Evolutionary conservation across 2,113 vertebrate species (phyloP), one percentile per base, ranked within the genome.

Genomic region (Nycticebus coucang): DNA sequence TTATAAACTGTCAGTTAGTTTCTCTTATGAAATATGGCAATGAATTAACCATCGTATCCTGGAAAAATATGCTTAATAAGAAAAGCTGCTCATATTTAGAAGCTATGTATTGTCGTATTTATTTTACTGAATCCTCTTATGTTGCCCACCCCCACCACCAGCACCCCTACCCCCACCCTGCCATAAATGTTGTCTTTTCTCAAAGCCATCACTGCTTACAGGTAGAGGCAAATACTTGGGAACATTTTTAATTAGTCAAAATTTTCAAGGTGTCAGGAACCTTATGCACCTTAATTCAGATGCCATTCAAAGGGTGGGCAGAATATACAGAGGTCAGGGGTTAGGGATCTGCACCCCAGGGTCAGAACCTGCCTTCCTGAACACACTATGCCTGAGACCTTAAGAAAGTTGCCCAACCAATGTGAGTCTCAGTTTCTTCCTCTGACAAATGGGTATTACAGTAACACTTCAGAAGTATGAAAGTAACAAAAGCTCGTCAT

Each of bases 11-110:
- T 97, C 93, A 97, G 97, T 98, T 97, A 96, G 17, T 66, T 97
- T 71, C 77, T 96, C n/a, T 97, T 95, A 97, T 97, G 97, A 98
- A 98, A 95, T 92, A 96, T 93, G 96, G 96, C 90, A 95, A 85
- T 97, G 88, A 97, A 97, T 96, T 98, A 91, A 74, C 91, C 77
- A 0, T 41, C 69, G 69, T 90, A 95, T 91, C 84, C 83, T 97
- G 93, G 94, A 87, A 90, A 97, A 97, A 93, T 24, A 85, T 10
- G 81, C 57, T 95, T 95, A 87, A 86, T 78, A 64, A 93, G 87
- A 91, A 41, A 79, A 85, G 37, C 24, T n/a, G 45, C 35, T 83
- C 33, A 7, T 18, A 11, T 66, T 53, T 35, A 64, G 87, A 95
- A 93, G 53, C 53, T 14, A 17, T 26, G 14, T 91, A 74, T 83